A percentile compares a stretch with the other conserved stretches of the same genome.
Evolutionary conservation across 2,797 vertebrate genomes (phyloP).

Genomic region (Pelobates cultripes): DNA sequence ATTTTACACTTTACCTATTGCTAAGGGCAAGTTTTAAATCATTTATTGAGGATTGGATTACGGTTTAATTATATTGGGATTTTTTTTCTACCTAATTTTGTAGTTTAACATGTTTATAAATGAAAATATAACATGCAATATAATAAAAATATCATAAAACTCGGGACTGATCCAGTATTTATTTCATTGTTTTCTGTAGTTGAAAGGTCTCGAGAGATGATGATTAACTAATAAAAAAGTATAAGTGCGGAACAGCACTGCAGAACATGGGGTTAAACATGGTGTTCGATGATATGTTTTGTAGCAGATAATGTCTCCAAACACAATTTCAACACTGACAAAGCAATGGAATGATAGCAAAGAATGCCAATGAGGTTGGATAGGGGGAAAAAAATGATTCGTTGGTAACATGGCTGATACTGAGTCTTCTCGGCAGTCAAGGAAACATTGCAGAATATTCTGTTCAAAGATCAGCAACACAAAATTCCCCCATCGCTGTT

Average conservation of each 20-base stretch:
- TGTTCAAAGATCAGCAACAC: constrained; percentile 20
- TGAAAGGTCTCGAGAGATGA: no score
- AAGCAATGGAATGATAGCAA: neutral
- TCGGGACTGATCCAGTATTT: no score
- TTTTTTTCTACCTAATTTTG: no score
- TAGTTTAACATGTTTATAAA: no score
- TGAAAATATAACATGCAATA: no score
- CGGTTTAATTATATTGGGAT: no score
- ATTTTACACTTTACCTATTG: no score
- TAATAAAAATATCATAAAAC: no score
- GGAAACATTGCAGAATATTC: constrained; percentile 14
- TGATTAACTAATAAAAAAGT: no score
- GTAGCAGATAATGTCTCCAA: neutral
- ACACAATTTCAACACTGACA: constrained; percentile 15
- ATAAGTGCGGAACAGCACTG: neutral
- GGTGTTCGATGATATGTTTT: constrained; percentile 14
- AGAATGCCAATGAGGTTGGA: constrained; percentile 23
- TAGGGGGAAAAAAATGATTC: constrained; percentile 17
- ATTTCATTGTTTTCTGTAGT: no score
- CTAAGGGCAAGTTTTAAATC: no score
- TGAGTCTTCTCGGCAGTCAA: constrained; percentile 14
- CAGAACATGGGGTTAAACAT: neutral
- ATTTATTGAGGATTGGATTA: no score
- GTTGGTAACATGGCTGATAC: constrained; percentile 15
- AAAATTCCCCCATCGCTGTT: constrained; percentile 5